A percentile compares a stretch with the other conserved stretches of the same genome.
These are phyloP conservation scores for Periplaneta americana DNA, from an alignment of 1,140 invertebrate genomes.

Conservation along the genomic window DNA sequence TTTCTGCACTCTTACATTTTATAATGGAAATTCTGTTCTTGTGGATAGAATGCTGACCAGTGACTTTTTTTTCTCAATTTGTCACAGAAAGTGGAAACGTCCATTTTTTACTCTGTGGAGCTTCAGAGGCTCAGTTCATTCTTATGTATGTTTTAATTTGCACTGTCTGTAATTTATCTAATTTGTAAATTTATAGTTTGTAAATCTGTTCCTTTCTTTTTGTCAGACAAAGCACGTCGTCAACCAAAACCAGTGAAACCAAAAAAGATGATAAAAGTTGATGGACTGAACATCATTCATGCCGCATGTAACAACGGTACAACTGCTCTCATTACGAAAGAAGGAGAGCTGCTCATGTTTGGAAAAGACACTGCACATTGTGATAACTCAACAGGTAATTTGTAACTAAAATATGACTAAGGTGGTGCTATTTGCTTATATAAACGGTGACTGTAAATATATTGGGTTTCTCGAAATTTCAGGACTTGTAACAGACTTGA, in stretches of 20 bases:
- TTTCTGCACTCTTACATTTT: too few species aligned
- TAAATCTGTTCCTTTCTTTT: neutral
- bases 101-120: too few species aligned
- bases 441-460: neutral
- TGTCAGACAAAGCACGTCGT: slow-evolving; percentile 65
- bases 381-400: slow-evolving; percentile 61
- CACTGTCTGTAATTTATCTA: neutral
- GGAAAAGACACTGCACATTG: slow-evolving; percentile 91
- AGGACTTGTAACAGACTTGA: slow-evolving; percentile 64
- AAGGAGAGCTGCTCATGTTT: slow-evolving; percentile 87
- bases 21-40: too few species aligned
- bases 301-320: slow-evolving; percentile 93
- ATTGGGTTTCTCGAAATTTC: slow-evolving; percentile 22
- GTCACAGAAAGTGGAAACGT: too few species aligned
- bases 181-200: neutral
- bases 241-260: slow-evolving; percentile 88
- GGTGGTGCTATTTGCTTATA: neutral
- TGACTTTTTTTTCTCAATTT: too few species aligned
- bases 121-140: too few species aligned
- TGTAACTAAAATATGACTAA: neutral
- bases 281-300: slow-evolving; percentile 73
- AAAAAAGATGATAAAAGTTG: slow-evolving; percentile 88
- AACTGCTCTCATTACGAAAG: slow-evolving; percentile 83
- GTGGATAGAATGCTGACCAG: too few species aligned
- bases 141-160: too few species aligned